Conservation (phyloP, 2,113 vertebrate genomes). For the Brachyistius frenatus region DNA sequence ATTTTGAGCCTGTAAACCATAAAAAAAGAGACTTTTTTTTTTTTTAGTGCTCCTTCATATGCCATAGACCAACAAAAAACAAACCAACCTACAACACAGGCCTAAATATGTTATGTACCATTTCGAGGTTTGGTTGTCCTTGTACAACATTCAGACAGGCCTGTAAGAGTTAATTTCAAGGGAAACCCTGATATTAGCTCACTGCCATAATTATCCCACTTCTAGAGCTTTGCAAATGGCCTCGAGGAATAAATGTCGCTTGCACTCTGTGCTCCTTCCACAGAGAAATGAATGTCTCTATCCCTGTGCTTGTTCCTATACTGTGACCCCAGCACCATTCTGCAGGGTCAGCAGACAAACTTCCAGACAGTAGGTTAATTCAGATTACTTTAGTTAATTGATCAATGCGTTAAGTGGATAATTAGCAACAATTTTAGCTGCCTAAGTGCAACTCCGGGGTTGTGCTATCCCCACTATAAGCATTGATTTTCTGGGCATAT, state of each 20-base stretch:
- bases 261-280: constrained; percentile 65
- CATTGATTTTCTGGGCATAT: constrained; percentile 88
- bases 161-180: constrained; percentile 62
- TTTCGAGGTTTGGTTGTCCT: constrained; percentile 30
- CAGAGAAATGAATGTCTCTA: constrained; percentile 70
- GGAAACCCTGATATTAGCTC: constrained; percentile 65
- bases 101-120: constrained; percentile 43
- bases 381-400: constrained; percentile 89
- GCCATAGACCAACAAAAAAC: constrained; percentile 7
- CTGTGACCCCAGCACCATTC: constrained; percentile 82
- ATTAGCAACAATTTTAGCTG: constrained; percentile 87
- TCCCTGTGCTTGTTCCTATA: constrained; percentile 62
- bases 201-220: constrained; percentile 70
- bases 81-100: constrained; percentile 2
- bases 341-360: constrained; percentile 87
- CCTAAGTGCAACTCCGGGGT: constrained; percentile 86
- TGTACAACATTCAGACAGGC: constrained; percentile 41
- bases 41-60: constrained; percentile 4
- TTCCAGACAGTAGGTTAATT: constrained; percentile 88
- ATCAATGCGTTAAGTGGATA: constrained; percentile 89
- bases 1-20: constrained; percentile 9
- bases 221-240: constrained; percentile 78
- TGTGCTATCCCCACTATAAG: constrained; percentile 82
- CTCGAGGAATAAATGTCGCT: constrained; percentile 74
- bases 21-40: background rate